Conservation (phyloP, 2,113 vertebrate genomes). For the Zosterops japonicus region DNA sequence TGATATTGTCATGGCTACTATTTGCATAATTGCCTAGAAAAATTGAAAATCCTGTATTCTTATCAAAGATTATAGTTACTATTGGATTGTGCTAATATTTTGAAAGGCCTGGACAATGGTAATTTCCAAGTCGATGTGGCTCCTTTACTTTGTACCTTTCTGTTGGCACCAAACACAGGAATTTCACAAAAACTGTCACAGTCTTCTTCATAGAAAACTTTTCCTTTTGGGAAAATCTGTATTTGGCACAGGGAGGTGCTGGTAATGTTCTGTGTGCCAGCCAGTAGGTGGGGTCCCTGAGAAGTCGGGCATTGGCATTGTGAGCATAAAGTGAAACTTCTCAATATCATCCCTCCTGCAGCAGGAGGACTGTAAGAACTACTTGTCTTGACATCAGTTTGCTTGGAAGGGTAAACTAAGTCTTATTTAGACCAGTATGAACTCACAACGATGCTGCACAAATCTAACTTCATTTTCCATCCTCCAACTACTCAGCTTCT, state of each 20-base stretch:
- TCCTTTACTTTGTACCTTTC: not conserved
- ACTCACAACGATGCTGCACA: not conserved
- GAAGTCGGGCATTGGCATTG: not conserved
- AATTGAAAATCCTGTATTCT: not conserved
- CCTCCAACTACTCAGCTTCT: not conserved
- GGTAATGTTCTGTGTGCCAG: not conserved
- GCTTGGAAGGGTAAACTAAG: not conserved
- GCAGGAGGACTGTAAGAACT: not conserved
- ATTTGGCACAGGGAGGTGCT: not conserved
- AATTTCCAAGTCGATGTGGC: not conserved
- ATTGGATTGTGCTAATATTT: not conserved
- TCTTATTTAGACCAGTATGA: not conserved
- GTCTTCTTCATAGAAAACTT: not conserved
- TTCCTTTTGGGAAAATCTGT: not conserved
- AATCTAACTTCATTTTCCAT: not conserved
- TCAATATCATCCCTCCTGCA: not conserved
- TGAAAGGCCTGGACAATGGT: not conserved
- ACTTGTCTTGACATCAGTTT: not conserved
- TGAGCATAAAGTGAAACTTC: not conserved
- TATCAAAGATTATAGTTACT: not conserved
- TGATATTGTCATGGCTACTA: not conserved
- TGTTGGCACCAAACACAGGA: not conserved
- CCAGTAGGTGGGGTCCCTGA: not conserved
- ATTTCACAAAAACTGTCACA: not conserved
- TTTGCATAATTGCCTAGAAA: not conserved